Base-by-base conservation (phyloP, 1,140 invertebrate genomes). In the Solen grandis region DNA sequence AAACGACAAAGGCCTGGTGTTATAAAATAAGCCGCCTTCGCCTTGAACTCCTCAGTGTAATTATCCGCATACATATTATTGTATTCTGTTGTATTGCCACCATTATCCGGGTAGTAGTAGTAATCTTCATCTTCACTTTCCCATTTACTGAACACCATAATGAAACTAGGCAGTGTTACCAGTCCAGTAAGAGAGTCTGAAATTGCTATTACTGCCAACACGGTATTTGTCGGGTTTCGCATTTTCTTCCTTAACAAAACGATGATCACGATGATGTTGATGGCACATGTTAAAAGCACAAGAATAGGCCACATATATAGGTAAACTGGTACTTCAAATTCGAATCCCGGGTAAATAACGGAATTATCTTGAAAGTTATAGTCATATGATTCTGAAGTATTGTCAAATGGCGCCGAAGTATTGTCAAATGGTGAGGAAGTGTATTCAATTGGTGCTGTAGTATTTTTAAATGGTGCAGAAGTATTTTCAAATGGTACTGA, bases 131-230 rank as follows among this genome's bases (percentile, higher is more conserved):
- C 1, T 31, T 33, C 63, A 5, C 1, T 5, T 5, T 16, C n/a
- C 8, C 55, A 31, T 16, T 57, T n/a, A n/a, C 27, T 27, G 41
- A 50, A 79, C 8, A 52, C 76, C 22, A 50, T 33, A 31, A 79
- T 60, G 19, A 33, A 46, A 16, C 38, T 31, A 1, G 76, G 76
- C 10, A 79, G 5, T 5, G 76, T 79, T 14, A 79, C 66, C 10
- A 79, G 27, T 29, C 76, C 76, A 16, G 76, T 79, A 5, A 79
- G 14, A 50, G 76, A 79, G n/a, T 79, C 76, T 2, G 65, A 57
- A 22, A 69, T 62, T n/a, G 76, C 76, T 16, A 79, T 54, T 29
- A 52, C 65, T 25, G 70, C 50, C 3, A 79, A 31, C 13, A 79
- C 63, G 25, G 46, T 46, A 33, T 79, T 79, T 4, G 76, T 79